Base-by-base conservation (phyloP, 2,888 invertebrate species). In the Mesochorus sp. region DNA sequence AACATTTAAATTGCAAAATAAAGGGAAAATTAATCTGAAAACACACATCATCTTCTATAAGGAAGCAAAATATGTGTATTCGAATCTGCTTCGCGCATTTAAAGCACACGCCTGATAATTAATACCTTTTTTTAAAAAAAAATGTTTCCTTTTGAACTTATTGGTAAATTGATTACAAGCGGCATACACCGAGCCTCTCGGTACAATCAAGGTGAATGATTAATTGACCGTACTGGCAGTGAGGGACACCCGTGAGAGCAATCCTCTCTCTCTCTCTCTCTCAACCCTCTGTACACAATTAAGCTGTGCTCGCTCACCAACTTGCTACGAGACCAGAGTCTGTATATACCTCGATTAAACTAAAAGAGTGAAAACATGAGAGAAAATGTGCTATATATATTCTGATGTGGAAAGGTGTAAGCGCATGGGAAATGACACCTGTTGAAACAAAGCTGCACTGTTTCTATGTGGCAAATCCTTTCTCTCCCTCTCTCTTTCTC, bases 361-460 rank as follows among this genome's bases (percentile, higher is more conserved):
- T 34, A 34, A 8, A 17, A 57, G 17, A 17, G 57, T 19, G 2
- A 34, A 57, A 57, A 37, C 8, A 57, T 8, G 1, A 4, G 12
- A 2, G 37, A 37, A 37, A 37, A 2, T n/a, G 37, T 37, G 8
- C 12, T 42, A n/a, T 14, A 24, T 51, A 3, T 24, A 12, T 17
- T 17, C 2, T 17, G 51, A 24, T 66, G 37, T 26, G 14, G 21
- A 62, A 62, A 42, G 12, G 19, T 14, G 37, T 14, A 10, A 24
- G 12, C 10, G 21, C 31, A 44, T 44, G 71, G 62, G 53, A 53
- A 72, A 72, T 62, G 44, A 44, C 62, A 72, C 61, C 71, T 53
- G 61, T 62, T 72, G 62, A 62, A 62, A 72, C 62, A 61, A 72
- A 72, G 14, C 12, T n/a, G 24, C 31, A 21, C 3, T 8, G 47